Evolutionary conservation across 2,888 invertebrate genomes (phyloP), one percentile per base, ranked within the genome.

Genomic region (Pheosia tremula): DNA sequence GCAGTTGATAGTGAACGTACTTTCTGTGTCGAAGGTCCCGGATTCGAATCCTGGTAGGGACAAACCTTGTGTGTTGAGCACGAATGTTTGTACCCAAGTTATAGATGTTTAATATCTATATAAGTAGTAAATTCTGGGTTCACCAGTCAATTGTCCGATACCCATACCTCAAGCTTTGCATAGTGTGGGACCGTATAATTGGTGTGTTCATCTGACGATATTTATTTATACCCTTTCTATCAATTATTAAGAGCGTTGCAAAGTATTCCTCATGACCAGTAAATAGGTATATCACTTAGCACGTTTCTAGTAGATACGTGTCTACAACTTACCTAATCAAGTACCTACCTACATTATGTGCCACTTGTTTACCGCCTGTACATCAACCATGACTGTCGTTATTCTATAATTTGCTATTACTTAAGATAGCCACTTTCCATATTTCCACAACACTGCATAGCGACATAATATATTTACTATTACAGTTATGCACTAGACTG

Each of bases 341-440:
- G 62, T 64, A 71, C 55, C 61, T 61, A 62, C 57, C 63, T 62
- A 38, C 71, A 64, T 67, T 62, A 66, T 58, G 60, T 73, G 61
- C 60, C 70, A 79, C 77, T 82, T 83, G 80, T 82, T 81, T 83
- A 79, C 80, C 63, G 64, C 58, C 68, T 79, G 74, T 61, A 69
- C 75, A 78, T 74, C 74, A 74, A 71, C 61, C 63, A 62, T 67
- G 72, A 74, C 72, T 75, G 68, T 74, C 63, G 58, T 50, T 37
- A 60, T 75, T 72, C 61, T 61, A 71, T 75, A 64, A 72, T 76
- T 74, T 70, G 67, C 75, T 72, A 80, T 78, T 77, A 77, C 72
- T 78, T 63, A 45, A 77, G 81, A 84, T 85, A 84, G 78, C 59
- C 57, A 77, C 71, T 80, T 84, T 80, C 79, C 79, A 81, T 71